Evolutionary conservation across 2,797 vertebrate species (phyloP), one percentile per base, ranked within the genome.

Genomic region (Chaetophractus vellerosus): DNA sequence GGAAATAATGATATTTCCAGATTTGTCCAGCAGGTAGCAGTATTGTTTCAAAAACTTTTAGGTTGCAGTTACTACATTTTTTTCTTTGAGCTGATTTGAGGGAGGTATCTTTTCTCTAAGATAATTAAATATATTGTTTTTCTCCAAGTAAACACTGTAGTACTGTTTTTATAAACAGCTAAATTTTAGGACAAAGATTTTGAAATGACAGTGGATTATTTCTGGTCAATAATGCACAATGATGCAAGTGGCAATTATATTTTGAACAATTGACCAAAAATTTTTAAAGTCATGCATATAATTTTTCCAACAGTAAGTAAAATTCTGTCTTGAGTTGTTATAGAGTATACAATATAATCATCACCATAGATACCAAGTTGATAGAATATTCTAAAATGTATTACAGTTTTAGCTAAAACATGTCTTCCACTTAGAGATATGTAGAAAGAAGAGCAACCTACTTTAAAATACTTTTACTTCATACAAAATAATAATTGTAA

Each of bases 1-100:
- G 28, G 21, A 85, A 92, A 21, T 36, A 83, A 24, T 24, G 21
- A 31, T 28, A 95, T 23, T 78, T 55, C 91, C 1, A 21, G 2
- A 9, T 95, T 96, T 97, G 88, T 96, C 98, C 98, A 97, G 81
- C 38, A 94, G 98, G 71, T 88, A 98, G 98, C 98, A 98, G 78
- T 19, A 12, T 98, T 93, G 96, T 78, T 85, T 91, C 33, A 75
- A 93, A 88, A 88, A 90, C 90, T 86, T 68, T 26, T 71, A 85
- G 16, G 4, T n/a, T 92, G 26, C 16, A 2, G 9, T 57, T 86
- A 68, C 79, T 87, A 71, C 83, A 26, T 59, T 74, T 94, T 66
- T 71, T 88, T 38, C 61, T 90, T 87, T 45, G 24, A 76, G 24
- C 6, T 75, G 33, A 85, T 92, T 90, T 89, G 38, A 95, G 69